These are phyloP conservation scores for Rapana venosa DNA, from an alignment of 2,888 invertebrate species.

Conservation along the genomic window DNA sequence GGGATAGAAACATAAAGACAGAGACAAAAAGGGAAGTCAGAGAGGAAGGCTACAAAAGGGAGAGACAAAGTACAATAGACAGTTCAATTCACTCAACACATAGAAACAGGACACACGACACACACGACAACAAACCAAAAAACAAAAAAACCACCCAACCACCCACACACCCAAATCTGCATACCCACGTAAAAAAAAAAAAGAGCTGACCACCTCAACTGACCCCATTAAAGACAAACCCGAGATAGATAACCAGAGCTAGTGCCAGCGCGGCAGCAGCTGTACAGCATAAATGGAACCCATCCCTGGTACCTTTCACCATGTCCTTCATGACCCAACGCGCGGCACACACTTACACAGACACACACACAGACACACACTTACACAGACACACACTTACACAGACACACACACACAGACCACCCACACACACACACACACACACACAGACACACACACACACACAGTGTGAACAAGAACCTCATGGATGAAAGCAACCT, in stretches of 20 bases:
- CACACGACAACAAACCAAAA: neutral
- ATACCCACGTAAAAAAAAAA: neutral
- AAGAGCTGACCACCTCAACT: too few species aligned
- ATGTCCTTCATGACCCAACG: too few species aligned
- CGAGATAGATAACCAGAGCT: too few species aligned
- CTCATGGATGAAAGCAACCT: neutral
- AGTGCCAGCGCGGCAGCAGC: too few species aligned
- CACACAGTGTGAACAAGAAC: neutral
- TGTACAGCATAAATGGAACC: too few species aligned
- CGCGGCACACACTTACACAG: conserved; percentile 20
- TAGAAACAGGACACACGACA: neutral
- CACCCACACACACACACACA: conserved; percentile 2
- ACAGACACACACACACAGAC: conserved; percentile 11
- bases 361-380: conserved; percentile 29
- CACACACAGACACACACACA: neutral
- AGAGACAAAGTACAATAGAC: too few species aligned
- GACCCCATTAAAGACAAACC: too few species aligned
- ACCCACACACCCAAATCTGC: neutral
- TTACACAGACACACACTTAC: conserved; percentile 3
- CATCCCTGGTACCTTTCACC: too few species aligned
- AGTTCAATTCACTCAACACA: neutral
- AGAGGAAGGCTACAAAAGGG: neutral
- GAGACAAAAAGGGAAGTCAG: too few species aligned
- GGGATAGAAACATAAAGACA: too few species aligned
- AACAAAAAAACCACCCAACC: neutral